These are phyloP conservation scores for Leptopilina boulardi DNA, from an alignment of 1,140 invertebrate species.

Conservation along the genomic window DNA sequence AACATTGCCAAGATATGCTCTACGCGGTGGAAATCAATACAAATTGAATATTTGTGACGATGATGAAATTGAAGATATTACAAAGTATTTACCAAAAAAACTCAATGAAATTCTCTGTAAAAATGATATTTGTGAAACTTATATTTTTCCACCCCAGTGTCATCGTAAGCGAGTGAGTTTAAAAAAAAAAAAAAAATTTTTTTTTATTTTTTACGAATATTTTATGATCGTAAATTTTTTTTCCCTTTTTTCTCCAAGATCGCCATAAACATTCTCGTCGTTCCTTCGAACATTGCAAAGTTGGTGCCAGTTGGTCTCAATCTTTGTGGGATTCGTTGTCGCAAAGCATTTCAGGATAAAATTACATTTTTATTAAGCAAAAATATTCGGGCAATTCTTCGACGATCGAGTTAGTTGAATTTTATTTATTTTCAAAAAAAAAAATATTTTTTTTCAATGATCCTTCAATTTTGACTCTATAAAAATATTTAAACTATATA, in stretches of 20 bases:
- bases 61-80: constrained; percentile 53
- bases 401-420: constrained; percentile 60
- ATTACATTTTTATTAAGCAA: constrained; percentile 58
- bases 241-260: constrained; percentile 51
- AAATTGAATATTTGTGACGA: constrained; percentile 60
- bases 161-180: constrained; percentile 53
- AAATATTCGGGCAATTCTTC: constrained; percentile 60
- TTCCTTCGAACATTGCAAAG: constrained; percentile 60
- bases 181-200: not conserved
- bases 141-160: constrained; percentile 61
- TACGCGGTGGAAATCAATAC: constrained; percentile 62
- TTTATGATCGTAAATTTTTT: not conserved
- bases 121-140: constrained; percentile 58
- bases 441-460: too few relatives aligned
- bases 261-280: constrained; percentile 59
- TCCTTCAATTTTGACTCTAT: constrained; percentile 57
- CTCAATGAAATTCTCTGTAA: constrained; percentile 61
- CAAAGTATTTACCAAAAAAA: constrained; percentile 59
- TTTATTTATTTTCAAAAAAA: too few relatives aligned
- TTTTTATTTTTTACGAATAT: not conserved
- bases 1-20: constrained; percentile 58
- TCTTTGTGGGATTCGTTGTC: constrained; percentile 62
- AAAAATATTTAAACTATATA: constrained; percentile 68
- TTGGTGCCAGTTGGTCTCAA: constrained; percentile 57
- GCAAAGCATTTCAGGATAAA: constrained; percentile 66